phyloP scores from a whole-genome alignment of 2,113 vertebrate genomes.

The Pituophis catenifer region DNA sequence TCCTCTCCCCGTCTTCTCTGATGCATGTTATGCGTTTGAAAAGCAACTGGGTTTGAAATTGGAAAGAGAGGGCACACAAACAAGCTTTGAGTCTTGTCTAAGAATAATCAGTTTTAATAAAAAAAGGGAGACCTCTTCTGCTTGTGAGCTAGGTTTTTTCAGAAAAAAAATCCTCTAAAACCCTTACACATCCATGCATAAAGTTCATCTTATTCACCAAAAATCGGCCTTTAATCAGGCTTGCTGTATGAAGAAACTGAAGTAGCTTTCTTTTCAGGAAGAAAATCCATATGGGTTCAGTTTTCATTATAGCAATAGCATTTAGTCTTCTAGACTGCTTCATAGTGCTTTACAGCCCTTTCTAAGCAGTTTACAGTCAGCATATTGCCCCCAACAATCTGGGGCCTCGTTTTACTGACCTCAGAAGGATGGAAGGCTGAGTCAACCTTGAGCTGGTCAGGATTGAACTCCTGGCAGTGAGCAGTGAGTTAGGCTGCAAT shows the following conservation, averaged over 20 bases:
- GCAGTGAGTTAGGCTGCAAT: background rate
- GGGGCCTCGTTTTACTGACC: background rate
- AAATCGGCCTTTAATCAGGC: background rate
- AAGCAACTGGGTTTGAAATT: slow-evolving; percentile 15
- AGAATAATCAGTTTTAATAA: background rate
- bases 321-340: background rate
- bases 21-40: background rate
- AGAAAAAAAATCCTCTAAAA: background rate
- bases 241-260: background rate
- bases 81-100: background rate
- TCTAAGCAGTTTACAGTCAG: background rate
- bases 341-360: background rate
- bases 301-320: slow-evolving; percentile 1
- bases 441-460: background rate
- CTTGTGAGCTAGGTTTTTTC: background rate
- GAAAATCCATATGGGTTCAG: background rate
- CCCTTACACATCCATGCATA: slow-evolving; percentile 3
- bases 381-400: background rate
- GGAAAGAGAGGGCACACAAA: background rate
- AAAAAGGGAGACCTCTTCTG: background rate
- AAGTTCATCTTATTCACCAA: background rate
- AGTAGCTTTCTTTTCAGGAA: background rate
- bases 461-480: background rate
- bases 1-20: background rate
- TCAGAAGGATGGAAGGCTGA: background rate